Conservation (phyloP, 2,888 invertebrate genomes). For the Alloscopus bannaensis region DNA sequence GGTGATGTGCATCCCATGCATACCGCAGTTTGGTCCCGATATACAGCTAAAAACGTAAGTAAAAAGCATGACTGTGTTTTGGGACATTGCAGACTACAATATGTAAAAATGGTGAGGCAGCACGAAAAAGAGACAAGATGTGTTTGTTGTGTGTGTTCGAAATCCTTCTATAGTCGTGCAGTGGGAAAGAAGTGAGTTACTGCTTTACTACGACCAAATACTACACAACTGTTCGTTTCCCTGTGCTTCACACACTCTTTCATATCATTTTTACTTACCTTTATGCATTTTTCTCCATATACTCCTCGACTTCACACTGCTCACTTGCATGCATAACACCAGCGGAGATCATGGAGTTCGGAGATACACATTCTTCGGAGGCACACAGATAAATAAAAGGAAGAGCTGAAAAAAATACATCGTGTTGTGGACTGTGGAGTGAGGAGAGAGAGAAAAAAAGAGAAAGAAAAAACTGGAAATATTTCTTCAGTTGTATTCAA, state of each 20-base stretch:
- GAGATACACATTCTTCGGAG: constrained; percentile 34
- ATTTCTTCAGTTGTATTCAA: too few relatives aligned
- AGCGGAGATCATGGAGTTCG: constrained; percentile 56
- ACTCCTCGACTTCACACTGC: constrained; percentile 53
- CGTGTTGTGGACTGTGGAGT: too few relatives aligned
- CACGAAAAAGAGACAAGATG: constrained; percentile 6
- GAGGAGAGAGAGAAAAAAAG: constrained; percentile 3
- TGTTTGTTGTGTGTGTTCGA: constrained; percentile 39
- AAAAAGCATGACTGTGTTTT: constrained; percentile 38
- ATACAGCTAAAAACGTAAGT: constrained; percentile 4
- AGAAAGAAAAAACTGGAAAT: constrained; percentile 11
- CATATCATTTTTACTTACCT: constrained; percentile 50
- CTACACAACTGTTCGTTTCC: constrained; percentile 12
- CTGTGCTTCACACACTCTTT: constrained; percentile 19
- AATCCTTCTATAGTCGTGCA: constrained; percentile 32
- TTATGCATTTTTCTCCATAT: constrained; percentile 26
- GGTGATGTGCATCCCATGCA: constrained; percentile 12
- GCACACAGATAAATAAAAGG: neutral
- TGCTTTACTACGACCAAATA: constrained; percentile 28
- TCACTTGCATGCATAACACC: constrained; percentile 63
- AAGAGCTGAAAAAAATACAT: neutral
- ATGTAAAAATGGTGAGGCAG: constrained; percentile 40
- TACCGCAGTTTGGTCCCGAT: too few relatives aligned
- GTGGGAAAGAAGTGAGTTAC: constrained; percentile 59
- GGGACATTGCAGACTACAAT: constrained; percentile 54